Base-by-base conservation (phyloP, 2,888 invertebrate species). In the Leuctra nigra region DNA sequence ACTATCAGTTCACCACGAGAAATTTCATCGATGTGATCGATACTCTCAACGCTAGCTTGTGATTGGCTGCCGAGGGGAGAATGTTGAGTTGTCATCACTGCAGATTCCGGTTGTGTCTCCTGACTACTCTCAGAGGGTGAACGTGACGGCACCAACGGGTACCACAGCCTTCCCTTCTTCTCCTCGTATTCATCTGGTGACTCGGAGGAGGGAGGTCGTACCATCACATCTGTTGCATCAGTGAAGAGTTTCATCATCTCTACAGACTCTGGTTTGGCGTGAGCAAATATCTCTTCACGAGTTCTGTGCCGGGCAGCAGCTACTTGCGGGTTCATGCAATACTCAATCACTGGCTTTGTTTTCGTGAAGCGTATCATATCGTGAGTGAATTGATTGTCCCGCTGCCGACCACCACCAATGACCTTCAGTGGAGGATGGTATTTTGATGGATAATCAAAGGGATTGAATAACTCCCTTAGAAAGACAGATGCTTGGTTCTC, bases 401-500 rank as follows among this genome's bases (percentile, higher is more conserved):
- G 33, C 41, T 56, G 54, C 6, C 46, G 16, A 14, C 50, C 14
- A n/a, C n/a, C 24, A 11, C 57, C 55, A 3, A 41, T 35, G n/a
- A 53, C 57, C 20, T 52, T 24, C 9, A 61, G 33, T 23, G 58
- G 60, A n/a, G 22, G 39, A 11, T 25, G 48, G 11, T 48, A 18
- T 14, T 41, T 50, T 11, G 60, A 39, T 13, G 60, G 56, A 38
- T 41, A 53, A 7, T 58, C 58, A 23, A 61, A 56, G 11, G 56
- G 58, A 11, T 56, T 56, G 35, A 53, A 61, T 6, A 58, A 22
- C 22, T 54, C 50, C 20, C 35, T 29, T 7, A 56, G 56, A 16
- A 52, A 29, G 11, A 53, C 56, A 9, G 39, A 41, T 39, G 41
- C 23, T 3, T 46, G 29, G n/a, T 46, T 52, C 16, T 58, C 56